phyloP scores from a whole-genome alignment of 2,113 vertebrate species.

The Mixornis gularis region DNA sequence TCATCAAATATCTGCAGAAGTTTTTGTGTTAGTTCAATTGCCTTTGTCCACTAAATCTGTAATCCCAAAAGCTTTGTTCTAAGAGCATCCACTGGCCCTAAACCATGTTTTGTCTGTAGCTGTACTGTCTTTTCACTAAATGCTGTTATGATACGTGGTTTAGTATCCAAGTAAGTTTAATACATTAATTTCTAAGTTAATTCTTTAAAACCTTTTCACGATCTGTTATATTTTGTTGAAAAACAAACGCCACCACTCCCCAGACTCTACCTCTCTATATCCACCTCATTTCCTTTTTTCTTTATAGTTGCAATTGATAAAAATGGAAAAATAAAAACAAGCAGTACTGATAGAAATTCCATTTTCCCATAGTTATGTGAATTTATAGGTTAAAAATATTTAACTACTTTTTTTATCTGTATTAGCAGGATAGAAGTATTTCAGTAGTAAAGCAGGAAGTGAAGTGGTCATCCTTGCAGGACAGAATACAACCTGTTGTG shows the following conservation, averaged over 20 bases:
- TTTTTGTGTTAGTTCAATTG: not conserved
- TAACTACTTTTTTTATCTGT: not conserved
- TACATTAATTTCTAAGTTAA: not conserved
- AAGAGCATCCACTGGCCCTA: not conserved
- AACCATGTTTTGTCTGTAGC: not conserved
- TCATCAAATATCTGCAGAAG: not conserved
- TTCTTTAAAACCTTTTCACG: not conserved
- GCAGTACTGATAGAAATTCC: not conserved
- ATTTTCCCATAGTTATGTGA: not conserved
- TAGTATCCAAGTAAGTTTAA: not conserved
- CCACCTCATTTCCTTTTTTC: not conserved
- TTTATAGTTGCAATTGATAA: not conserved
- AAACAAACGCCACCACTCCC: accelerated
- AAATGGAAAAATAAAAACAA: not conserved
- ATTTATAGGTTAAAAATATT: not conserved
- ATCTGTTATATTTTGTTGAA: not conserved
- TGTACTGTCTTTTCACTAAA: not conserved
- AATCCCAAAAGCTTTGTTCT: not conserved
- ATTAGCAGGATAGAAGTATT: not conserved
- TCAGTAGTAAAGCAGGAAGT: not conserved
- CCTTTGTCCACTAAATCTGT: not conserved
- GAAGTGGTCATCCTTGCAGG: not conserved
- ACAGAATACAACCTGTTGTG: not conserved
- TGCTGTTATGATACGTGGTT: not conserved
- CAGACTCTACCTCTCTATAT: not conserved